phyloP scores from a whole-genome alignment of 1,140 invertebrate species.

The Lutraria rhynchaena region DNA sequence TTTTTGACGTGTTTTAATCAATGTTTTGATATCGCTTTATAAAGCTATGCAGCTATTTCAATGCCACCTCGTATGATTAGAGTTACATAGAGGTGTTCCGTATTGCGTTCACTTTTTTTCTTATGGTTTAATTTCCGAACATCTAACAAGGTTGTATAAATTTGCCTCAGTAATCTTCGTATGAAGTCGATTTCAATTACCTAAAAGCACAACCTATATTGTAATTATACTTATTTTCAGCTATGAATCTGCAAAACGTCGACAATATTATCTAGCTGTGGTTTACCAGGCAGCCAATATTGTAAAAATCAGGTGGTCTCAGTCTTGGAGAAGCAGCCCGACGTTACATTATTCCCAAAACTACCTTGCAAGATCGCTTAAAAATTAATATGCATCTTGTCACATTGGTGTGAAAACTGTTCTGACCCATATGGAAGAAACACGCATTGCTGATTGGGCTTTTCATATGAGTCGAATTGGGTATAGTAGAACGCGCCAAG shows the following conservation, averaged over 20 bases:
- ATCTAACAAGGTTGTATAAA: too few species aligned
- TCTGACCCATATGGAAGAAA: constrained; percentile 7
- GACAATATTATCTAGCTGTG: neutral
- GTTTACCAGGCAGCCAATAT: constrained; percentile 13
- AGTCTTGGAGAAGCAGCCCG: constrained; percentile 7
- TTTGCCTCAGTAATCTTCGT: too few species aligned
- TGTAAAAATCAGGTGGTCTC: constrained; percentile 23
- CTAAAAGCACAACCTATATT: too few species aligned
- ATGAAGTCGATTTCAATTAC: too few species aligned
- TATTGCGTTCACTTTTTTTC: too few species aligned
- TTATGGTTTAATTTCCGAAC: too few species aligned
- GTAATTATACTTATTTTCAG: constrained; percentile 30
- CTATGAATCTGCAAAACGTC: constrained; percentile 33
- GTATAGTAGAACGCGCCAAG: constrained; percentile 7
- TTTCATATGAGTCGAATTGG: constrained; percentile 23
- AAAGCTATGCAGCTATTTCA: too few species aligned
- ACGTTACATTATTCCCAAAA: constrained; percentile 10
- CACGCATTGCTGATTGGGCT: constrained; percentile 10
- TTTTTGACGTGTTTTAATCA: too few species aligned
- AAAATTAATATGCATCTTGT: constrained; percentile 21
- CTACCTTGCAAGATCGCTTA: constrained; percentile 20
- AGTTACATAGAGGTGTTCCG: too few species aligned
- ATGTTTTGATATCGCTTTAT: too few species aligned
- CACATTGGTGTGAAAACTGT: constrained; percentile 1
- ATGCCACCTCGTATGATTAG: too few species aligned